Evolutionary conservation across 1,140 invertebrate species (phyloP), one percentile per base, ranked within the genome.

Genomic region (Drosophila nigromelanica): DNA sequence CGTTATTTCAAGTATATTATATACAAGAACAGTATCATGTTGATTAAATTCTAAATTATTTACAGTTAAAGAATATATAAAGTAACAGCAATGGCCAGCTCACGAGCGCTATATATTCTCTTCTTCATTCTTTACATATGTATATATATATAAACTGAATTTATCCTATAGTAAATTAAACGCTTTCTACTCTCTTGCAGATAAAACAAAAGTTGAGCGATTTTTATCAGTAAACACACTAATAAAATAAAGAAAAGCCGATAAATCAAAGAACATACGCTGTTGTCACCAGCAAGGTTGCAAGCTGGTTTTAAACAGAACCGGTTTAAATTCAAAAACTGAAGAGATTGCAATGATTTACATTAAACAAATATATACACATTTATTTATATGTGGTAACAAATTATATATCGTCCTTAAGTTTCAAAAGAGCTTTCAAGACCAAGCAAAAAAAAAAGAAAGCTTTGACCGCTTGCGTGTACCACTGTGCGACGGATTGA

Each of bases 401-500:
- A n/a, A 5, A n/a, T 39, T 39, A 39, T 10, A n/a, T 1, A 5
- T 1, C 10, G 0, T 39, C 12, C 33, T 10, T 10, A 7, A 35
- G 8, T 7, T 35, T 40, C 2, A 5, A n/a, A 2, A 40, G 3
- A 40, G 39, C 39, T 40, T 39, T 1, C 11, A 39, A 39, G 37
- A 10, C 4, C 12, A 5, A n/a, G 12, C 5, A 2, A 6, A 47
- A 6, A 47, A 27, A 1, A 14, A 0, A 15, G 6, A 64, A 37
- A 42, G 60, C 43, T 66, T 56, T n/a, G 7, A 24, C 12, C 47
- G 33, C 10, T 5, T 33, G 30, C 10, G 2, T 3, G 27, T 7
- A 33, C 48, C 75, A 78, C 72, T 60, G 76, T 76, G 61, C 73
- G 51, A 51, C 50, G 73, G 56, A 70, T 74, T 70, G 72, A 74